Evolutionary conservation across 2,113 vertebrate genomes (phyloP), one percentile per base, ranked within the genome.

Genomic region (Apodemus sylvaticus): DNA sequence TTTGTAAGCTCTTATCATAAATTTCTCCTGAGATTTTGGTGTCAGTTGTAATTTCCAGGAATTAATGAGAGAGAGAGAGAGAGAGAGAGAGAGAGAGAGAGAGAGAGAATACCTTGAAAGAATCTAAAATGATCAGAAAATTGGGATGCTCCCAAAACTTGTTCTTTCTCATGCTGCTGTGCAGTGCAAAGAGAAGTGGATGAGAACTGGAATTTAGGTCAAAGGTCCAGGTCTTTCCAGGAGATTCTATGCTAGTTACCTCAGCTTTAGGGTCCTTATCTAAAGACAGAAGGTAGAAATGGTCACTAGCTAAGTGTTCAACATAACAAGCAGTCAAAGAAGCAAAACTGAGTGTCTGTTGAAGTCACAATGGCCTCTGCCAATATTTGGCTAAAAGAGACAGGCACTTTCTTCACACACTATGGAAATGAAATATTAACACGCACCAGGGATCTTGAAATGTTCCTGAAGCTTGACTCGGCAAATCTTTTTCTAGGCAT

Each of bases 11-110:
- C 79, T 94, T 96, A 66, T n/a, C 94, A 91, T 77, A 96, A 96
- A 95, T 94, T 97, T 97, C 89, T 94, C 89, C n/a, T 68, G 94
- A 94, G 86, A 85, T 86, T 94, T 79, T 91, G 11, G 60, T 92
- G 94, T 95, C 92, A 93, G 76, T 91, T 86, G 45, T 51, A 96
- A 95, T 97, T 97, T 97, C 89, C 19, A 97, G 79, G 91, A 97
- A 97, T 96, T 95, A 93, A 73, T 34, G n/a, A 71, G 17, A 82
- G 42, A 78, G 20, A n/a, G 24, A 20, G 29, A 51, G 17, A 31
- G 17, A 62, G 81, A 53, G 48, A 81, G 78, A 81, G 45, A 34
- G 29, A 78, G 45, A 53, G 19, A 60, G 34, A 78, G 48, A 34
- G 10, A n/a, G 29, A 29, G n/a, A 58, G 20, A 24, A 51, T 62